Percentiles rank a stretch among this genome's conserved stretches.
These are phyloP conservation scores for Hydractinia echinata DNA, from an alignment of 30 jellyfish, hydroid and myxozoan genomes.

Conservation along the genomic window DNA sequence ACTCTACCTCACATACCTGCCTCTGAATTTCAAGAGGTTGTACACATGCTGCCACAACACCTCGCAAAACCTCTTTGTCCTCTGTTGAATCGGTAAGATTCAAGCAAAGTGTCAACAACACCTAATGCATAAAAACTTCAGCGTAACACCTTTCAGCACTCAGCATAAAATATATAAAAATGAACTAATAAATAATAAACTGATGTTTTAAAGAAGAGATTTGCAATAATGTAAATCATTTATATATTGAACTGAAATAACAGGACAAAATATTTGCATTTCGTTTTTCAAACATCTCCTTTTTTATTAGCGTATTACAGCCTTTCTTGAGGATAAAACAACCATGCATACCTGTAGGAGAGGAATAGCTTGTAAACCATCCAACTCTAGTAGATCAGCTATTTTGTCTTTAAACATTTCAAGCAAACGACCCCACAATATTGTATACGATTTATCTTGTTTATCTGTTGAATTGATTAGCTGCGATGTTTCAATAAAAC, in stretches of 20 bases:
- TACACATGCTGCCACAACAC: conserved; percentile 65
- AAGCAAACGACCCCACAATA: conserved; percentile 61
- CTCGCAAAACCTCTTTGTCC: conserved; percentile 51
- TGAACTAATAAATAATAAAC: no score
- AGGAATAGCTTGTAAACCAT: conserved; percentile 88
- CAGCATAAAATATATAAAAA: no score
- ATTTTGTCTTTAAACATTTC: conserved; percentile 49
- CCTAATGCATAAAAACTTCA: conserved; percentile 36
- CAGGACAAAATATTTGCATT: no score
- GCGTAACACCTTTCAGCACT: no score
- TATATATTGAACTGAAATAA: no score
- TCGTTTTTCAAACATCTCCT: no score
- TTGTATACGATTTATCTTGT: conserved; percentile 41
- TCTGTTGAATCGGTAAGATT: conserved; percentile 67
- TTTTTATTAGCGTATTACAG: no score
- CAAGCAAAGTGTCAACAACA: conserved; percentile 81
- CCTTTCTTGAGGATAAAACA: no score
- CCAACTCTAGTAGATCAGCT: conserved; percentile 54
- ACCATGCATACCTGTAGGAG: conserved; percentile 59
- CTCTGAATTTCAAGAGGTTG: conserved; percentile 47
- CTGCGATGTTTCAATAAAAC: conserved; percentile 20
- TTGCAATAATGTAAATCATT: no score
- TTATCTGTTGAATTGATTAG: not conserved
- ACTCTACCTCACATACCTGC: not conserved
- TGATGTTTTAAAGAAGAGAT: no score